Evolutionary conservation across 2,113 vertebrate genomes (phyloP).

Genomic region (Myrmecophaga tridactyla): DNA sequence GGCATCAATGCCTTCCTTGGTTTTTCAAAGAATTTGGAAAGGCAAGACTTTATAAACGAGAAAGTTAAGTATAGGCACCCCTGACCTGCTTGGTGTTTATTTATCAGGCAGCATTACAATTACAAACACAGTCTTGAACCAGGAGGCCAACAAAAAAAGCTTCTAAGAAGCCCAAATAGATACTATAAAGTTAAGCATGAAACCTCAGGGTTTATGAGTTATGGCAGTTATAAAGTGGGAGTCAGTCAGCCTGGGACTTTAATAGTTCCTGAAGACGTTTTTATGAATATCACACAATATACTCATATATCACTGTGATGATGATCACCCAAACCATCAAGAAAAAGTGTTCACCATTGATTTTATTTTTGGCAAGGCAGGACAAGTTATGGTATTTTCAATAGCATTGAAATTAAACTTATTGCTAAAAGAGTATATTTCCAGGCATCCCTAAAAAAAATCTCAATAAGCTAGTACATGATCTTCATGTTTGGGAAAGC

Average conservation of each 20-base stretch:
- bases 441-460: neutral
- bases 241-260: neutral
- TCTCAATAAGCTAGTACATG: neutral
- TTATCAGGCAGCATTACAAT: neutral
- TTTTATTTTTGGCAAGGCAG: slow-evolving; percentile 49
- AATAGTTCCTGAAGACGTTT: neutral
- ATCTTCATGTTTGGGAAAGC: neutral
- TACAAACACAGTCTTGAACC: neutral
- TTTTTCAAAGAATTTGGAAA: slow-evolving; percentile 8
- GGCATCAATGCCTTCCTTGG: neutral
- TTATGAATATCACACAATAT: slow-evolving; percentile 22
- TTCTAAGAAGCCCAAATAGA: neutral
- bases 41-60: neutral
- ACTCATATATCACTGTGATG: neutral
- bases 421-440: neutral
- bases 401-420: slow-evolving; percentile 30
- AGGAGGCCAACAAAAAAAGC: neutral
- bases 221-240: neutral
- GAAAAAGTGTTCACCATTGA: neutral
- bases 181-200: neutral
- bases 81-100: neutral
- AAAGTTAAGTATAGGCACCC: neutral
- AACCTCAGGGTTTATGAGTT: neutral
- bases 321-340: slow-evolving; percentile 26
- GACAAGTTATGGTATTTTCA: neutral